phyloP scores from a whole-genome alignment of 2,797 vertebrate genomes.

The Sebastes oblongus region DNA sequence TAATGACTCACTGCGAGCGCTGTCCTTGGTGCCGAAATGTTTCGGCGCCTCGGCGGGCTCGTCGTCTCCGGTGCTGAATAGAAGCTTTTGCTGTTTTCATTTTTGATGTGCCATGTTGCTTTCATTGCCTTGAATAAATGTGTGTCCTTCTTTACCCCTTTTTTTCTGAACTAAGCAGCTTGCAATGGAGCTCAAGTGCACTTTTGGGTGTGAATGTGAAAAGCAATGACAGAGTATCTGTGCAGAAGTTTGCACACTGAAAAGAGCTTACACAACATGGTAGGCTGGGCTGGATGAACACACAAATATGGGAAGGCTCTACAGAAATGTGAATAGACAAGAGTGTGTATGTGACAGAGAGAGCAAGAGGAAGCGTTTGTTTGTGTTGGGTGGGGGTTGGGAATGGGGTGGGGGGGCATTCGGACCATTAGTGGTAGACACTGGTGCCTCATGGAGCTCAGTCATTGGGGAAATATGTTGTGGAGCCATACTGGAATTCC shows the following conservation, averaged over 20 bases:
- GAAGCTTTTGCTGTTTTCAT: constrained; percentile 30
- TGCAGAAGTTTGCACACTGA: constrained; percentile 17
- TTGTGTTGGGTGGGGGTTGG: neutral
- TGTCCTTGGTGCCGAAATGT: constrained; percentile 51
- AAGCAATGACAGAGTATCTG: constrained; percentile 27
- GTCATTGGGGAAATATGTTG: constrained; percentile 40
- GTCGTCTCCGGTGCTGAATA: constrained; percentile 11
- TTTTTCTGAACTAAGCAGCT: constrained; percentile 39
- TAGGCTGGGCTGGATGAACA: constrained; percentile 17
- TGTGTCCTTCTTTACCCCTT: neutral
- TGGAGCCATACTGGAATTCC: constrained; percentile 36
- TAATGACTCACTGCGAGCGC: neutral
- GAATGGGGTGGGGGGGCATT: neutral
- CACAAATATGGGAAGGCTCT: neutral
- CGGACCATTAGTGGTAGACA: neutral
- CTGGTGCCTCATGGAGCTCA: neutral
- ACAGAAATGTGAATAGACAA: neutral
- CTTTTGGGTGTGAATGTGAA: constrained; percentile 37
- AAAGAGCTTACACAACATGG: constrained; percentile 24
- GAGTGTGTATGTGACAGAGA: neutral
- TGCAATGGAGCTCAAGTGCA: constrained; percentile 42
- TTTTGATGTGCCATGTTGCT: constrained; percentile 24
- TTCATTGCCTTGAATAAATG: constrained; percentile 32
- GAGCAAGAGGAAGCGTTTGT: neutral
- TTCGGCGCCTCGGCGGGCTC: neutral